Conservation (phyloP, 2,113 vertebrate species). For the Todiramphus saurophagus region DNA sequence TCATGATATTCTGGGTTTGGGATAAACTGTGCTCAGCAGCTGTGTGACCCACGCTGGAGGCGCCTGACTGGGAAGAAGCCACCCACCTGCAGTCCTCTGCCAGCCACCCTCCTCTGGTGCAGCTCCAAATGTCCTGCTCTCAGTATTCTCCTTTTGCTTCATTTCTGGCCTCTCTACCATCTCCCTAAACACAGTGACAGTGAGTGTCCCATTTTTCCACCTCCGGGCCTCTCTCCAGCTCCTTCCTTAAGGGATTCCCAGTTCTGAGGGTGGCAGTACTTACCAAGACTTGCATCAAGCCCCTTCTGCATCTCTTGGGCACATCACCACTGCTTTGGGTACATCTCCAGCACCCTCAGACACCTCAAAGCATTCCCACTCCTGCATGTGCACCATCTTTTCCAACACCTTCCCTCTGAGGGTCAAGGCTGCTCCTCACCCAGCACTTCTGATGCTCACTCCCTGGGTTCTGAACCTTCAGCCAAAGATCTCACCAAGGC, state of each 20-base stretch:
- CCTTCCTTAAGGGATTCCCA: background rate
- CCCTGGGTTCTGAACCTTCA: background rate
- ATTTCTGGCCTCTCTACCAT: background rate
- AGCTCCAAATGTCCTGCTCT: background rate
- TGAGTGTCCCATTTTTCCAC: background rate
- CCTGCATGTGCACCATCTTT: background rate
- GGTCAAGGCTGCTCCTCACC: background rate
- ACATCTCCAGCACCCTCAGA: background rate
- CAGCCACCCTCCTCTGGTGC: background rate
- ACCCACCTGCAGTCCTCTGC: accelerated
- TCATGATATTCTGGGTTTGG: background rate
- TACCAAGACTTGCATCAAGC: background rate
- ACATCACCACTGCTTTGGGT: background rate
- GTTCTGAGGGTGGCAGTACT: background rate
- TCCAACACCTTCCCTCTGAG: background rate
- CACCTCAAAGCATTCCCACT: background rate
- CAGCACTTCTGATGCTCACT: background rate
- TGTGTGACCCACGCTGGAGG: background rate
- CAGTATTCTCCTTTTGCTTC: background rate
- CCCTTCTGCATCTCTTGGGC: background rate
- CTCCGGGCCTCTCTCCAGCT: background rate
- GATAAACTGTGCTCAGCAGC: background rate
- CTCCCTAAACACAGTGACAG: background rate
- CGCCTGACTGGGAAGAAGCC: background rate
- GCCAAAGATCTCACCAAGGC: background rate